Evolutionary conservation across 1,140 invertebrate species (phyloP).

Genomic region (Macrobrachium nipponense): DNA sequence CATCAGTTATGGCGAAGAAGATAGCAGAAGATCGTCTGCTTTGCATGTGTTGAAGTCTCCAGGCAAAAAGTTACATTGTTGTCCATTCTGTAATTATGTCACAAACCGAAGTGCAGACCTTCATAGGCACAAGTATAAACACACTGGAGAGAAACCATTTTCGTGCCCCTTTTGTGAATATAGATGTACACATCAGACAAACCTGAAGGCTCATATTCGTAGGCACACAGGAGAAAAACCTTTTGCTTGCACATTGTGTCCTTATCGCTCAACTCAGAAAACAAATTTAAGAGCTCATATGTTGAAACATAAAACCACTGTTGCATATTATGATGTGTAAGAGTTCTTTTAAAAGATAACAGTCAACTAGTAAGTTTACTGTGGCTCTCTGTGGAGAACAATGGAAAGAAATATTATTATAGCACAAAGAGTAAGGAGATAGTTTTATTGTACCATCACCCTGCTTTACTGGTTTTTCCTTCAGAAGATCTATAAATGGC

Average conservation of each 20-base stretch:
- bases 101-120: conserved; percentile 31
- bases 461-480: no score
- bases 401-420: no score
- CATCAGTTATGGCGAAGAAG: conserved; percentile 37
- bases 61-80: conserved; percentile 47
- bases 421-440: no score
- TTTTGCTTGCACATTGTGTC: background rate
- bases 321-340: no score
- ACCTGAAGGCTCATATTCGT: conserved; percentile 45
- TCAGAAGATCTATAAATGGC: no score
- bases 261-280: background rate
- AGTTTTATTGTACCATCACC: no score
- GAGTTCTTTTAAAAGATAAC: no score
- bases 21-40: conserved; percentile 39
- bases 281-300: no score
- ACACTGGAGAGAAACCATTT: conserved; percentile 51
- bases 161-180: conserved; percentile 41
- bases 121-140: conserved; percentile 37
- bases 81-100: conserved; percentile 50
- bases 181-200: conserved; percentile 28
- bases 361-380: no score
- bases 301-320: no score
- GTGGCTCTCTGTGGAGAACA: no score
- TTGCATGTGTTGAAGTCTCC: conserved; percentile 37
- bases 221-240: conserved; percentile 40